Evolutionary conservation across 2,797 vertebrate genomes (phyloP).

Genomic region (Acanthurus lineatus): DNA sequence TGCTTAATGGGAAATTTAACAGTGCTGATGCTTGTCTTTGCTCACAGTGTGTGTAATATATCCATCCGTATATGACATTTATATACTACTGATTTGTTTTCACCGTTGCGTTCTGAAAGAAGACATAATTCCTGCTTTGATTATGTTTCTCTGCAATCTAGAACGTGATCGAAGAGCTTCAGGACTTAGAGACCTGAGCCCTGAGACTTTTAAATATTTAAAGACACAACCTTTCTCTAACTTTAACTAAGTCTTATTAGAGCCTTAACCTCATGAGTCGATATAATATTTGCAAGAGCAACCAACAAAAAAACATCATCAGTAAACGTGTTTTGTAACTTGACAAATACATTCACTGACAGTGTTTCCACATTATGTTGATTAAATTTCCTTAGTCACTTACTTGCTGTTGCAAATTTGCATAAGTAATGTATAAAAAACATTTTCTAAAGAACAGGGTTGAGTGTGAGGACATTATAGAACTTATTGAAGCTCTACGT

Average conservation of each 20-base stretch:
- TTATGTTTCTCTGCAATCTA: not conserved
- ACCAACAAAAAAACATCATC: not conserved
- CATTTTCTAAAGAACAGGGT: not conserved
- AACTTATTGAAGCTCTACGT: conserved; percentile 17
- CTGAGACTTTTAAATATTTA: not conserved
- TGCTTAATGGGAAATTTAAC: conserved; percentile 41
- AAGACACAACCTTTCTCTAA: not conserved
- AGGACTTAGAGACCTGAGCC: not conserved
- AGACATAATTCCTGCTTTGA: not conserved
- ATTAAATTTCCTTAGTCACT: not conserved
- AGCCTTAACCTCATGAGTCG: not conserved
- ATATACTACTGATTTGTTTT: conserved; percentile 5
- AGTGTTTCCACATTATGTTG: not conserved
- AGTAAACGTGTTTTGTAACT: not conserved
- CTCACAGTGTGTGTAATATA: not conserved
- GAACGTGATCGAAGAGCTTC: too few species aligned
- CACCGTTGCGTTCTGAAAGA: not conserved
- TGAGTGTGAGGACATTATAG: not conserved
- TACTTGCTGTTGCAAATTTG: not conserved
- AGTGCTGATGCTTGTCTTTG: conserved; percentile 20
- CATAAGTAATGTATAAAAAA: not conserved
- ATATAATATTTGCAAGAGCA: not conserved
- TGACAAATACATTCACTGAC: not conserved
- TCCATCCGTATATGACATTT: conserved; percentile 1
- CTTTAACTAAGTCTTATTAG: not conserved